Evolutionary conservation across 2,113 vertebrate genomes (phyloP).

Genomic region (Xenopus laevis): DNA sequence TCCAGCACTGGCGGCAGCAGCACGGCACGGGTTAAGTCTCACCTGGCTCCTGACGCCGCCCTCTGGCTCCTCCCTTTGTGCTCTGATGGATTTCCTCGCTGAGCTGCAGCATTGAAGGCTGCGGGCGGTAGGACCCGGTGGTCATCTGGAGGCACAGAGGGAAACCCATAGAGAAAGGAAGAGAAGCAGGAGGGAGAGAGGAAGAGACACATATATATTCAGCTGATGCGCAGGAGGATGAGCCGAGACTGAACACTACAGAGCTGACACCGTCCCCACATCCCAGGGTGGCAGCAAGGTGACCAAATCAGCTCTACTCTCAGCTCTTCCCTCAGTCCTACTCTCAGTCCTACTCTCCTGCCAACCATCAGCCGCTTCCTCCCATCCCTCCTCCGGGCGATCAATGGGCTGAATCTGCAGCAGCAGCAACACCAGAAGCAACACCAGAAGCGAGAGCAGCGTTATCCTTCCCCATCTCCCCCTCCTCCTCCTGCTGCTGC

Average conservation of each 20-base stretch:
- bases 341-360: neutral
- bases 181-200: constrained; percentile 13
- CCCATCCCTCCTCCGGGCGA: constrained; percentile 40
- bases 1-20: neutral
- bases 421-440: constrained; percentile 15
- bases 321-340: too few species aligned
- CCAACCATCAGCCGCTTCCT: constrained; percentile 10
- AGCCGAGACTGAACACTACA: constrained; percentile 22
- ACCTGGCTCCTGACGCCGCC: constrained; percentile 11
- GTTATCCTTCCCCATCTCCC: constrained; percentile 33
- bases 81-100: constrained; percentile 34
- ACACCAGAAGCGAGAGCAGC: constrained; percentile 27
- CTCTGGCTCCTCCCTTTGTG: constrained; percentile 20
- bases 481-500: too few species aligned
- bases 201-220: constrained; percentile 45
- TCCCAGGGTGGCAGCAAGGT: constrained; percentile 21
- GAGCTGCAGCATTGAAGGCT: constrained; percentile 1
- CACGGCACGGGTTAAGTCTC: constrained; percentile 25
- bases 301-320: too few species aligned
- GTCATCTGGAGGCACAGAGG: constrained; percentile 46
- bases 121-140: constrained; percentile 44
- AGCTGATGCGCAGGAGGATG: constrained; percentile 26
- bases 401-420: constrained; percentile 46
- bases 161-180: constrained; percentile 49
- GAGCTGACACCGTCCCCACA: neutral